Conservation (phyloP, 1,140 invertebrate species). For the Sarcophaga bullata region DNA sequence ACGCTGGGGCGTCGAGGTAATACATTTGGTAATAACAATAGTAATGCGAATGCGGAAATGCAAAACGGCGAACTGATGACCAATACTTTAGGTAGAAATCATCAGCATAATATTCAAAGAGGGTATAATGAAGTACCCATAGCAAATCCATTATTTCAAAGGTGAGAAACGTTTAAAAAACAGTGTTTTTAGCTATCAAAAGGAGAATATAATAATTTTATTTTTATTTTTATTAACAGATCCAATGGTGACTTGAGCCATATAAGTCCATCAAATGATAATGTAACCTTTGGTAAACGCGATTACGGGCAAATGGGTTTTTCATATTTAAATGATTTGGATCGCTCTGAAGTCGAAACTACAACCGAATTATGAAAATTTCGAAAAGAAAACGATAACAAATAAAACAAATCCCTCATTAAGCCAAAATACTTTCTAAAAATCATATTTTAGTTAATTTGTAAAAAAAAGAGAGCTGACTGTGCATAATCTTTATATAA, state of each 20-base stretch:
- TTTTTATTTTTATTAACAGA: conserved; percentile 68
- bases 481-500: not conserved
- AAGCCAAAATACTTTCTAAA: conserved; percentile 36
- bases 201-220: conserved; percentile 24
- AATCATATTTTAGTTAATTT: conserved; percentile 41
- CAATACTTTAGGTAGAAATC: conserved; percentile 62
- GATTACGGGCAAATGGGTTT: conserved; percentile 81
- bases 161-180: conserved; percentile 47
- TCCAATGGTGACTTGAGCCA: conserved; percentile 75
- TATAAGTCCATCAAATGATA: conserved; percentile 80
- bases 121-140: conserved; percentile 68
- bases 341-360: conserved; percentile 82
- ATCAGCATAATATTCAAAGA: conserved; percentile 58
- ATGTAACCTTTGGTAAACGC: conserved; percentile 85
- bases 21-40: conserved; percentile 54
- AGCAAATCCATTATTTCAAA: conserved; percentile 68
- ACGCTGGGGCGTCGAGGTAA: conserved; percentile 69
- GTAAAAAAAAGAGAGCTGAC: not conserved
- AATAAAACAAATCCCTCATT: conserved; percentile 24
- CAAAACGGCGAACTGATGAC: conserved; percentile 52
- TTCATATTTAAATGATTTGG: conserved; percentile 74
- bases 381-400: not conserved
- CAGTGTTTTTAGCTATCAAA: not conserved
- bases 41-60: conserved; percentile 31
- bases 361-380: conserved; percentile 82